Evolutionary conservation across 2,113 vertebrate species (phyloP), one percentile per base, ranked within the genome.

Genomic region (Gallinago jamesoni): DNA sequence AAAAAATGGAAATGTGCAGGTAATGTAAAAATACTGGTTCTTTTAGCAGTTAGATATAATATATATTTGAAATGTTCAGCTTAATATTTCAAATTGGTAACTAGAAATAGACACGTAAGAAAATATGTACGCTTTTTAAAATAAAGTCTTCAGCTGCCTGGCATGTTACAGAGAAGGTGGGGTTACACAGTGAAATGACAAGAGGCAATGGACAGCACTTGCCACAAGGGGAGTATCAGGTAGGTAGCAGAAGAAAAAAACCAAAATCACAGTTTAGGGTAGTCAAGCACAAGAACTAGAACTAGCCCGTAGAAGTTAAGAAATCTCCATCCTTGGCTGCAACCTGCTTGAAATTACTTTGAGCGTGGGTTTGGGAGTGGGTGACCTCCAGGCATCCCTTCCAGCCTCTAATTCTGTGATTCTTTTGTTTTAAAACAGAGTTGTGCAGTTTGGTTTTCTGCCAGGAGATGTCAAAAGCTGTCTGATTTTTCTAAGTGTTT

Each of bases 1-100:
- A 80, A 64, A 97, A 90, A 97, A 98, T 27, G 98, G 98, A 69
- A 94, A 98, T 56, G 81, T 98, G 31, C 96, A 97, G 97, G 98
- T 98, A 97, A 87, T 39, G 21, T 45, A 45, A 79, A 84, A 87
- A 12, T 67, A 35, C 24, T 66, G 10, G 24, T 79, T 55, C 22
- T 75, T 67, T 74, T 56, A 74, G 57, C 18, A 43, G 31, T 27
- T 64, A 48, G 47, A 56, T 52, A 21, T 53, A 52, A 52, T 52
- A 14, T 10, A 1, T 28, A 31, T 83, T 77, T 50, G 14, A 81
- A 94, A 77, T 5, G 28, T 43, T 67, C 31, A 47, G 7, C 43
- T 50, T 79, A 94, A 5, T 82, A 55, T 90, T 95, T 85, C 56
- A 91, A 28, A 73, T 17, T 14, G 12, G 17, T 90, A 69, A 78